Percentiles rank a stretch among this genome's conserved stretches.
Evolutionary conservation across 2,113 vertebrate genomes (phyloP).

Genomic region (Chaetura pelagica): DNA sequence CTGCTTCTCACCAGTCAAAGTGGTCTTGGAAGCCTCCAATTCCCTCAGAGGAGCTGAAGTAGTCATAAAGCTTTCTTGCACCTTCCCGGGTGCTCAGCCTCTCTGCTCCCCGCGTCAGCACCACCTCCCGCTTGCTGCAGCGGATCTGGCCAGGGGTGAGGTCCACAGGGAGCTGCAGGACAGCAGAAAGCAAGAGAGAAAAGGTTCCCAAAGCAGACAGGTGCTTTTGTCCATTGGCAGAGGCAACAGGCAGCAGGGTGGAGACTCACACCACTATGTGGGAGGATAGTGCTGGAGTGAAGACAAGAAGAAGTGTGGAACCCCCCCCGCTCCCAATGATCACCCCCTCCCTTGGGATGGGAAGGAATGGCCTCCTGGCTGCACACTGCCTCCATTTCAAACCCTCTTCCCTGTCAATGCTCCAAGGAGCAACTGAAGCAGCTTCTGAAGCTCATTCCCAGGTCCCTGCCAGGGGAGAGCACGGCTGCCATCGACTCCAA

Average conservation of each 20-base stretch:
- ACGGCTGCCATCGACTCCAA: accelerated
- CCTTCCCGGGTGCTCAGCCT: slow-evolving; percentile 62
- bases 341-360: not conserved
- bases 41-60: slow-evolving; percentile 81
- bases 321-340: not conserved
- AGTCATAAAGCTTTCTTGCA: slow-evolving; percentile 80
- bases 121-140: slow-evolving; percentile 77
- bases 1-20: slow-evolving; percentile 85
- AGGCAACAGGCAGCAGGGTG: not conserved
- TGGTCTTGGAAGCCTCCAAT: slow-evolving; percentile 90
- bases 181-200: not conserved
- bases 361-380: not conserved
- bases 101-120: slow-evolving; percentile 75
- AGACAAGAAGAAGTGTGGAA: not conserved
- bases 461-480: accelerated
- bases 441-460: not conserved
- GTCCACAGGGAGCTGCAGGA: slow-evolving; percentile 80
- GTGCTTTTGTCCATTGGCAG: not conserved
- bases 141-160: slow-evolving; percentile 81
- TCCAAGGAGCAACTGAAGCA: not conserved
- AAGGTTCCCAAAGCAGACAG: not conserved
- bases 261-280: not conserved
- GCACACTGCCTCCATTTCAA: accelerated
- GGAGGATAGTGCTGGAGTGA: not conserved
- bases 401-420: not conserved